A percentile compares a stretch with the other conserved stretches of the same genome.
Evolutionary conservation across 2,113 vertebrate genomes (phyloP).

Genomic region (Petroica traversi): DNA sequence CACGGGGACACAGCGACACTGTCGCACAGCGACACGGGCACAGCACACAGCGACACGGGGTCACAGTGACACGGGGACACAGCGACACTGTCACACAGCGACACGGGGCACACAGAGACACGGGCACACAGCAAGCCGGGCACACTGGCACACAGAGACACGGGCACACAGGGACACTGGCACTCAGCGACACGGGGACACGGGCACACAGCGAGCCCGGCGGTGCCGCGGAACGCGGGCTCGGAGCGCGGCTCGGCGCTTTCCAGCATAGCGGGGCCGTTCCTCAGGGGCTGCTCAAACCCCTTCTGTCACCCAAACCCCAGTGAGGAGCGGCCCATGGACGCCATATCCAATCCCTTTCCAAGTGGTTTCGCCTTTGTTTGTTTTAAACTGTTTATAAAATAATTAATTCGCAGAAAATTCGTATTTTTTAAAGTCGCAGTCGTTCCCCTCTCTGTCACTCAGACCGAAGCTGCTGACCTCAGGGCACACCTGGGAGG

Average conservation of each 20-base stretch:
- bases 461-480: background rate
- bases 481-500: background rate
- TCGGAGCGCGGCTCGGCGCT: accelerated
- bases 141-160: too few relatives aligned
- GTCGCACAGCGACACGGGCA: accelerated
- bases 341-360: background rate
- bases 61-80: accelerated
- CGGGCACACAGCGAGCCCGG: accelerated
- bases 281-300: background rate
- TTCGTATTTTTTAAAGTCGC: background rate
- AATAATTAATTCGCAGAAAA: background rate
- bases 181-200: background rate
- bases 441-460: background rate
- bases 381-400: background rate
- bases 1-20: background rate
- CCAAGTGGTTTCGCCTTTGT: background rate
- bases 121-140: too few relatives aligned
- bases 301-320: background rate
- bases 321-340: background rate
- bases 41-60: too few relatives aligned
- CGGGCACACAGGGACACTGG: accelerated
- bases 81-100: accelerated
- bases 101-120: accelerated
- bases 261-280: background rate
- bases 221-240: background rate